phyloP scores from a whole-genome alignment of 2,113 vertebrate genomes.

The Sphaerodactylus townsendi region DNA sequence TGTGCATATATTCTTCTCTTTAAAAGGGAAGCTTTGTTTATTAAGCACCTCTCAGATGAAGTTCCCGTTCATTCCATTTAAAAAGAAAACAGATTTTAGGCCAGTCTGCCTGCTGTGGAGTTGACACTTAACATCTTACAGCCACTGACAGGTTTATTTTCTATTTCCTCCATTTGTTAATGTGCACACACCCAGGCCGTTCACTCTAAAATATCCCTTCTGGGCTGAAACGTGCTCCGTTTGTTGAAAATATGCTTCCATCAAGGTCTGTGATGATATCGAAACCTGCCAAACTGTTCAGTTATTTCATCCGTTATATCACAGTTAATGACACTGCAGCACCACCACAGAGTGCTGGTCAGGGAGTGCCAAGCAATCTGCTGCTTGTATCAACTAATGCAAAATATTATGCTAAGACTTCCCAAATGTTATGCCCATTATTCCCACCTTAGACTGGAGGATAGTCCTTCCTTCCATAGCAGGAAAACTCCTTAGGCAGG shows the following conservation, averaged over 20 bases:
- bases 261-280: neutral
- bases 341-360: neutral
- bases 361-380: neutral
- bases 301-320: slow-evolving; percentile 6
- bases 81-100: neutral
- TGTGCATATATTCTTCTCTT: neutral
- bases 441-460: no score
- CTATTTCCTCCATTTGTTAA: slow-evolving; percentile 24
- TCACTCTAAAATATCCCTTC: neutral
- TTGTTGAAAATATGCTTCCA: neutral
- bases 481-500: no score
- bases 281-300: neutral
- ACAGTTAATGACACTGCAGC: neutral
- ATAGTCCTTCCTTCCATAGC: no score
- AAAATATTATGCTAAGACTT: neutral
- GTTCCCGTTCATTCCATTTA: neutral
- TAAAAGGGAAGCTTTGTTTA: neutral
- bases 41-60: slow-evolving; percentile 8
- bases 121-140: slow-evolving; percentile 12
- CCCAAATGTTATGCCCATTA: neutral
- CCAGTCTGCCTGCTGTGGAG: slow-evolving; percentile 9
- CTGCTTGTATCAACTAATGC: neutral
- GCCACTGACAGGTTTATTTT: neutral
- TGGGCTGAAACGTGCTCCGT: neutral
- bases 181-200: neutral